phyloP scores from a whole-genome alignment of 2,113 vertebrate species.

The Neoarius graeffei region DNA sequence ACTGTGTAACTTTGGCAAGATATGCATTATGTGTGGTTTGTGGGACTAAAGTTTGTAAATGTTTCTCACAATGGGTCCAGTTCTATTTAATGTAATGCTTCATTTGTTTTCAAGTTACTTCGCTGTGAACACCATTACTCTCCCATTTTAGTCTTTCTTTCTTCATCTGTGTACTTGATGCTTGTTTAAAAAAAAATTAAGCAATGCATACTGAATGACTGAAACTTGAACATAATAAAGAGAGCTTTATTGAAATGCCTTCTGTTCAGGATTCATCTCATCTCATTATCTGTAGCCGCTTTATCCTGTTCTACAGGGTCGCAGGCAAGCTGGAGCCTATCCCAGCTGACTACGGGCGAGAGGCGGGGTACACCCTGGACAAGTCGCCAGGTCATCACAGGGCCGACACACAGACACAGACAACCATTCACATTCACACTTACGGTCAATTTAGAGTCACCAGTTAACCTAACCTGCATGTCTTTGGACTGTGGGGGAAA shows the following conservation, averaged over 20 bases:
- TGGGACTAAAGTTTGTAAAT: constrained; percentile 31
- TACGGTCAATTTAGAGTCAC: too few relatives aligned
- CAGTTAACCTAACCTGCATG: too few relatives aligned
- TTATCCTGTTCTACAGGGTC: too few relatives aligned
- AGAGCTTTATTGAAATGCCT: constrained; percentile 41
- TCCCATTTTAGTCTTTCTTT: constrained; percentile 1
- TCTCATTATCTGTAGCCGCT: too few relatives aligned
- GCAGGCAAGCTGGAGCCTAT: too few relatives aligned
- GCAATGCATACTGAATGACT: constrained; percentile 46
- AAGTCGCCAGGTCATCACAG: too few relatives aligned
- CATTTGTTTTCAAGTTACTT: neutral
- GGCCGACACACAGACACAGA: too few relatives aligned
- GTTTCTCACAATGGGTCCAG: constrained; percentile 16
- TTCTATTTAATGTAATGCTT: constrained; percentile 9
- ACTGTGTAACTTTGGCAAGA: constrained; percentile 4
- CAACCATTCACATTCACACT: too few relatives aligned
- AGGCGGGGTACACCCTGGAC: too few relatives aligned
- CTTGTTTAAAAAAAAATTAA: constrained; percentile 39
- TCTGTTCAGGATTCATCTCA: neutral
- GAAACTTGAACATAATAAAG: constrained; percentile 48
- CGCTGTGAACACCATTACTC: constrained; percentile 7
- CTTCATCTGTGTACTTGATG: constrained; percentile 36
- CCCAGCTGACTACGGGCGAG: too few relatives aligned
- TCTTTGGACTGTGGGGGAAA: too few relatives aligned
- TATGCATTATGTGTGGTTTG: constrained; percentile 18